phyloP scores from a whole-genome alignment of 2,113 vertebrate genomes.

The Salvelinus alpinus region DNA sequence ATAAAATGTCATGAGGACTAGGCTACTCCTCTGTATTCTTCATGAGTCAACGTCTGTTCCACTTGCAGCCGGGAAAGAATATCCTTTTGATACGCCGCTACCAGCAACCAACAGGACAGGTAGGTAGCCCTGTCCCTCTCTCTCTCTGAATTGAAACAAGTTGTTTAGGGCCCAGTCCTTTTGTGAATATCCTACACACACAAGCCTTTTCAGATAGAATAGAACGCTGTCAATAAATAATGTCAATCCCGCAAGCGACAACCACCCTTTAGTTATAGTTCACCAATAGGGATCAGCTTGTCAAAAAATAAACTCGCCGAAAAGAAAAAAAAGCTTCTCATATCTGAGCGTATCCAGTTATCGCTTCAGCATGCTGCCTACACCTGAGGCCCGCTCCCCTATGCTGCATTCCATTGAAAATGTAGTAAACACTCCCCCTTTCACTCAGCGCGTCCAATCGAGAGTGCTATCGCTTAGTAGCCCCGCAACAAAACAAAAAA shows the following conservation, averaged over 20 bases:
- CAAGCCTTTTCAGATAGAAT: neutral
- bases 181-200: neutral
- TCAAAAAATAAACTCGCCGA: neutral
- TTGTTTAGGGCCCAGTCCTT: neutral
- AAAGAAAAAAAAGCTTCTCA: neutral
- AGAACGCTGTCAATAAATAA: neutral
- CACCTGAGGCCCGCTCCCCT: slow-evolving; percentile 14
- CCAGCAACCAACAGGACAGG: too few relatives aligned
- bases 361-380: neutral
- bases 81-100: too few relatives aligned
- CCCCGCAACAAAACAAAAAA: neutral
- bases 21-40: too few relatives aligned
- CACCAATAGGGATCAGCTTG: neutral
- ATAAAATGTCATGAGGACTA: too few relatives aligned
- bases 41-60: neutral
- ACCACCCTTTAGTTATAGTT: neutral
- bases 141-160: neutral
- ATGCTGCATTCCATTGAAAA: slow-evolving; percentile 48
- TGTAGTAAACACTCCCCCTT: slow-evolving; percentile 40
- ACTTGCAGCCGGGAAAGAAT: neutral
- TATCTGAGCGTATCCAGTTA: neutral
- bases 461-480: neutral
- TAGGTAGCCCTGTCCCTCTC: neutral
- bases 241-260: neutral
- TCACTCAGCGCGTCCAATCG: slow-evolving; percentile 36